Conservation (phyloP, 2,797 vertebrate species). For the Muraenolepis orangiensis region DNA sequence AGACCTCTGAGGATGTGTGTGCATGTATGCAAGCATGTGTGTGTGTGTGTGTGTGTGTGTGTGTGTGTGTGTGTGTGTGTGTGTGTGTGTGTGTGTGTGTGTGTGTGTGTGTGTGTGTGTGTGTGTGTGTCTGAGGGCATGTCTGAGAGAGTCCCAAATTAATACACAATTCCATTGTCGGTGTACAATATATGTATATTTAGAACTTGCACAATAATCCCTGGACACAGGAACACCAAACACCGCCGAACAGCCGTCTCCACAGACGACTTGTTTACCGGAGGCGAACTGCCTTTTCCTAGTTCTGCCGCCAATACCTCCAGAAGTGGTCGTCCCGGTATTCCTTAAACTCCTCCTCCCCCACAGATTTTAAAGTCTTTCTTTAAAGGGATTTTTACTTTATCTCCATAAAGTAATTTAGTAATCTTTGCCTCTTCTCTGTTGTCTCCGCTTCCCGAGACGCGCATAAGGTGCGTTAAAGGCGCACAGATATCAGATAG, state of each 20-base stretch:
- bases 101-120: neutral
- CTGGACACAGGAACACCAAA: neutral
- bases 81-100: neutral
- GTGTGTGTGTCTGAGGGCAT: constrained; percentile 4
- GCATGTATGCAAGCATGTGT: constrained; percentile 19
- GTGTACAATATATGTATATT: neutral
- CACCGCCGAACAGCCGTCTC: neutral
- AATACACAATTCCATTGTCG: neutral
- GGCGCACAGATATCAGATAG: no score
- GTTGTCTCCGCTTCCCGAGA: no score
- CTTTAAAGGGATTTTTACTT: no score
- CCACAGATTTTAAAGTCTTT: no score
- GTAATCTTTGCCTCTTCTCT: no score
- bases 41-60: constrained; percentile 16
- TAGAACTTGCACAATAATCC: neutral
- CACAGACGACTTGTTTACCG: neutral
- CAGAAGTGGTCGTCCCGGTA: no score
- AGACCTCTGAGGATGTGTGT: constrained; percentile 33
- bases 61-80: neutral
- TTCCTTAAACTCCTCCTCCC: neutral
- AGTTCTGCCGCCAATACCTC: no score
- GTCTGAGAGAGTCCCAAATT: neutral
- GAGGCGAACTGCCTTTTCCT: neutral
- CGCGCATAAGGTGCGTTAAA: no score
- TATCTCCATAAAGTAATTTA: no score